Base-by-base conservation (phyloP, 2,888 invertebrate species). In the Parasteatoda lunata region DNA sequence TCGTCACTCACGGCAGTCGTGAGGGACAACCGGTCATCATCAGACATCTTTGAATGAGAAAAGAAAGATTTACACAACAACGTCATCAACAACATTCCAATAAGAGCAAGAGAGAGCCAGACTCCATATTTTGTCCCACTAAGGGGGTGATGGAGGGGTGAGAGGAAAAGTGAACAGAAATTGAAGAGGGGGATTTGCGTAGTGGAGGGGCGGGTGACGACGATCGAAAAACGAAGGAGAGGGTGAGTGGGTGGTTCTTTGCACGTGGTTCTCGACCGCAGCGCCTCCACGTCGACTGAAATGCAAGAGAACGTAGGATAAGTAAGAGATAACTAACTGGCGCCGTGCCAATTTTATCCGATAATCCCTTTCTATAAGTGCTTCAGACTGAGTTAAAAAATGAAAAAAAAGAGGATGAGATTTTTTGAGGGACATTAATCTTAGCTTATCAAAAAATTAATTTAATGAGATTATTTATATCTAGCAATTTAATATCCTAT, bases 21-120 rank as follows among this genome's bases (percentile, higher is more conserved):
- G 94, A 97, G 94, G 91, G 97, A 97, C 97, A 97, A 97, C 92
- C 97, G 96, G 94, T 97, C 97, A 94, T 97, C 97, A 93, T 97
- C 97, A 91, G 97, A 97, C 94, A 97, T 97, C 97, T 97, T 94
- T 6, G 93, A 92, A 91, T 59, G 64, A 51, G 70, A 72, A 66
- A 64, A 72, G 11, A 54, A 51, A 59, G 48, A 68, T 59, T 30
- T 30, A 30, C 68, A 54, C 9, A 72, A 72, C 52, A 76, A 13
- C 54, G 82, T 69, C 76, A 76, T 76, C 51, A 79, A n/a, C 78
- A 51, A n/a, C n/a, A 49, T 54, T 47, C 54, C 64, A 64, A 8
- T 30, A 30, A 30, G 30, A 30, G 30, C 30, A 30, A 30, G 30
- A 30, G 30, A 30, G 8, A 76, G 59, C 13, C 59, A 52, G 51